Evolutionary conservation across 1,140 invertebrate species (phyloP), one percentile per base, ranked within the genome.

Genomic region (Lepidurus apus): DNA sequence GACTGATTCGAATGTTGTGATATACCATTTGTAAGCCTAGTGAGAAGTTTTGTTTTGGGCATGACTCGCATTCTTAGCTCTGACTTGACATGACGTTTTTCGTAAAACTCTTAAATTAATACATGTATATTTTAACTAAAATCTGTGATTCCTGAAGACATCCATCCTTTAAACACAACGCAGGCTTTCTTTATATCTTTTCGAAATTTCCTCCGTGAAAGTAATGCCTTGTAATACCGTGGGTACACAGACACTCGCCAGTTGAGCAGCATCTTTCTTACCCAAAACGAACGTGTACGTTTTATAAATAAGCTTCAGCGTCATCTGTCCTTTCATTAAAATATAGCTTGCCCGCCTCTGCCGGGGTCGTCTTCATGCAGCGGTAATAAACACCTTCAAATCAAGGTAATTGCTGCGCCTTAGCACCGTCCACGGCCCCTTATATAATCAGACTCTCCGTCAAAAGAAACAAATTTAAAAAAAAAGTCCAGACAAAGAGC

Each of bases 311-410:
- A 65, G n/a, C n/a, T 65, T 65, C 53, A 7, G 4, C 53, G 53
- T 65, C 53, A 65, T 65, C 53, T n/a, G 53, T 17, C 53, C 21
- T 65, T 65, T 17, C 53, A 13, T 9, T 13, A 65, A 65, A n/a
- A 65, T 21, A 65, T 65, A 65, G 53, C 53, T 65, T 65, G 21
- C 53, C 53, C 53, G 53, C 53, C 53, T 65, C 21, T 7, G 17
- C 13, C 6, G 7, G 53, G 21, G 53, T 65, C 13, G 9, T 65
- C 21, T 65, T 65, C 53, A 17, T 65, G 21, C 53, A 9, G 53
- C 53, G 53, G 13, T 65, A 65, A 65, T 65, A 65, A 65, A 65
- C 17, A 65, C 17, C 53, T 21, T 65, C 53, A 65, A 65, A 65
- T 65, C 53, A 65, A 65, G 53, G 13, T 65, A 65, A 65, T 65